phyloP scores from a whole-genome alignment of 2,113 vertebrate species.

The Pogona vitticeps region DNA sequence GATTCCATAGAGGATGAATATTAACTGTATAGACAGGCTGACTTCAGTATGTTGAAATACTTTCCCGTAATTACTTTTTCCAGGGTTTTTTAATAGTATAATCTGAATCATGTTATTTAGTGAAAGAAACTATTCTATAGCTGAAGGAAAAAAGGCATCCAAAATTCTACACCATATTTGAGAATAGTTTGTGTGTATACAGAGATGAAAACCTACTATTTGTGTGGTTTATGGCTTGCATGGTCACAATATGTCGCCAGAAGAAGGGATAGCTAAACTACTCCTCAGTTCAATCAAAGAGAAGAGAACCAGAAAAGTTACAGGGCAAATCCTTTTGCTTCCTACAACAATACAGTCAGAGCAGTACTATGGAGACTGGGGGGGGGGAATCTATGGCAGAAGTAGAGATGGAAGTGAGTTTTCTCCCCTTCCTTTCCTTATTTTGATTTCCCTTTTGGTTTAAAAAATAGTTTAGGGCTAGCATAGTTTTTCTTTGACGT shows the following conservation, averaged over 20 bases:
- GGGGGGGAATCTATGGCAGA: too few relatives aligned
- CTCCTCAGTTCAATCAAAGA: background rate
- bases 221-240: too few relatives aligned
- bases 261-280: too few relatives aligned
- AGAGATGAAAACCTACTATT: too few relatives aligned
- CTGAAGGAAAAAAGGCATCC: background rate
- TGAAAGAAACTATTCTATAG: conserved; percentile 20
- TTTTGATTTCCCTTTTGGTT: too few relatives aligned
- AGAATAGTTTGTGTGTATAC: background rate
- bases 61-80: conserved; percentile 35
- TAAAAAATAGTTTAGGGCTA: too few relatives aligned
- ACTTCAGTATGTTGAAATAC: conserved; percentile 51
- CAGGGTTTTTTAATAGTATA: conserved; percentile 19
- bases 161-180: conserved; percentile 25
- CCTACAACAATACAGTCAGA: background rate
- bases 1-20: conserved; percentile 59
- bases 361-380: too few relatives aligned
- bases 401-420: too few relatives aligned
- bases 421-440: too few relatives aligned
- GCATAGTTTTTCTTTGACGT: too few relatives aligned
- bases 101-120: conserved; percentile 41
- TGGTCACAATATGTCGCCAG: too few relatives aligned
- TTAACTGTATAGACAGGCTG: conserved; percentile 56
- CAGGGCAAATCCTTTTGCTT: background rate
- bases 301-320: background rate